These are phyloP conservation scores for Ochropleura plecta DNA, from an alignment of 2,888 invertebrate species.

Conservation along the genomic window DNA sequence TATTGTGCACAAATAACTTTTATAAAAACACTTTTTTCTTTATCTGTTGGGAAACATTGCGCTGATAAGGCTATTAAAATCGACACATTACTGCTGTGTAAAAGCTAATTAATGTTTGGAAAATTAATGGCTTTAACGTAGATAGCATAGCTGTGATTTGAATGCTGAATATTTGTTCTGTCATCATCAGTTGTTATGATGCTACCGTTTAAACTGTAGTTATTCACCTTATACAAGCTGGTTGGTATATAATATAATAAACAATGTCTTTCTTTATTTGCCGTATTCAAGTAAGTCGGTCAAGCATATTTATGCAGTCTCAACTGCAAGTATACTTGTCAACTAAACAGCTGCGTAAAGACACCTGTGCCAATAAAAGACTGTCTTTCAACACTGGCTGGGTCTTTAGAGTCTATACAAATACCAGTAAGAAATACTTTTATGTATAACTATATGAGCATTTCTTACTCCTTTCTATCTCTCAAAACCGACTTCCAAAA, in stretches of 20 bases:
- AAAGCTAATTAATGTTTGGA: constrained; percentile 12
- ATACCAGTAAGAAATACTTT: background rate
- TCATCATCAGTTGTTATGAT: background rate
- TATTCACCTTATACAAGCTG: constrained; percentile 3
- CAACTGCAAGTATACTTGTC: constrained; percentile 17
- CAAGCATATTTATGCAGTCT: constrained; percentile 33
- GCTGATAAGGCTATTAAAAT: constrained; percentile 39
- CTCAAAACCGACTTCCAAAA: no score
- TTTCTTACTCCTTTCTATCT: background rate
- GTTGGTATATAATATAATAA: constrained; percentile 9
- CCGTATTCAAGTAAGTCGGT: constrained; percentile 25
- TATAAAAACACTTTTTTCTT: constrained; percentile 20
- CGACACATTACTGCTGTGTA: constrained; percentile 12
- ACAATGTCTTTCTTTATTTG: constrained; percentile 26
- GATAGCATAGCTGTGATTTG: background rate
- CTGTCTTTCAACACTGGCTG: constrained; percentile 6
- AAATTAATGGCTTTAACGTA: constrained; percentile 18
- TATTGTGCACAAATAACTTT: constrained; percentile 30
- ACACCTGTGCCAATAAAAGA: constrained; percentile 2
- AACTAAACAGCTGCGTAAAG: constrained; percentile 16
- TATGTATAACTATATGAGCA: background rate
- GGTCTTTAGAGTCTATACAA: background rate
- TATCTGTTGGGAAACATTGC: constrained; percentile 26
- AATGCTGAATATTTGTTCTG: constrained; percentile 23
- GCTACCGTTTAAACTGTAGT: background rate